These are phyloP conservation scores for Heteromurus nitidus DNA, from an alignment of 2,888 invertebrate species.

Conservation along the genomic window DNA sequence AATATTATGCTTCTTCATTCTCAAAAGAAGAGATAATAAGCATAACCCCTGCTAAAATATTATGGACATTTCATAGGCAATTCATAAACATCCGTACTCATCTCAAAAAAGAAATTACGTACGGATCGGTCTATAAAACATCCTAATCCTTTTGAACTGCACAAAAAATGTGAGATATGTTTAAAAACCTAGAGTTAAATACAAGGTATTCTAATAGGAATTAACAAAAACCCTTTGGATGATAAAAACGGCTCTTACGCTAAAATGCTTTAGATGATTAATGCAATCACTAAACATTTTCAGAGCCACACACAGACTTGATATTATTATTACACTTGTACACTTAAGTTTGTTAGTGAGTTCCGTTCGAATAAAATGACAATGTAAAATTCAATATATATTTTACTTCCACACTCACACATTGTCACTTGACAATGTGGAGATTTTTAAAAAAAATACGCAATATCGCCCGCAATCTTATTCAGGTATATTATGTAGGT, in stretches of 20 bases:
- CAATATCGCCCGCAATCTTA: background rate
- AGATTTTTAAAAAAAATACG: background rate
- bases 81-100: slow-evolving; percentile 25
- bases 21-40: too few relatives aligned
- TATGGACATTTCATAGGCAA: too few relatives aligned
- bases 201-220: too few relatives aligned
- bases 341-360: background rate
- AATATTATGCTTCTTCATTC: too few relatives aligned
- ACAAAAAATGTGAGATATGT: slow-evolving; percentile 7
- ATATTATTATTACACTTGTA: background rate
- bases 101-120: slow-evolving; percentile 6
- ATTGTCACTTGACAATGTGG: background rate
- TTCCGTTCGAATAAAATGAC: background rate
- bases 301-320: background rate
- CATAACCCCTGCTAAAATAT: too few relatives aligned
- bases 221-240: background rate
- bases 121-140: slow-evolving; percentile 19
- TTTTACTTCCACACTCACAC: background rate
- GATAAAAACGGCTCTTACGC: background rate
- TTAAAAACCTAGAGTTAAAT: too few relatives aligned
- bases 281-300: background rate
- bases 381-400: background rate
- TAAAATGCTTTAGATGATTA: too few relatives aligned
- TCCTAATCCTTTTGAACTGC: slow-evolving; percentile 4
- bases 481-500: background rate